Evolutionary conservation across 2,797 vertebrate genomes (phyloP).

Genomic region (Urosaurus nigricauda): DNA sequence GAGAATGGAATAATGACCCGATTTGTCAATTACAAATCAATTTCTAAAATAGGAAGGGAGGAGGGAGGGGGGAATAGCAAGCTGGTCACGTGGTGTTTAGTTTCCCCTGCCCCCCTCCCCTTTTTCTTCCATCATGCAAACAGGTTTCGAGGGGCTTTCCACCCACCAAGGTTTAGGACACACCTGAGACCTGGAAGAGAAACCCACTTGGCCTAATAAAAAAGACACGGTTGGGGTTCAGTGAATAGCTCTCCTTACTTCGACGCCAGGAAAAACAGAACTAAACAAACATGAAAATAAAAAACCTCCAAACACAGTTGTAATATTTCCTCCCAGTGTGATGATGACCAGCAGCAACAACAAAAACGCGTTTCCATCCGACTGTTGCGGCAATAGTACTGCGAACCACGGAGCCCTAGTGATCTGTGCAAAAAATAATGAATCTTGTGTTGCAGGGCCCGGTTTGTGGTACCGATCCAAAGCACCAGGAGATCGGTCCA

Average conservation of each 20-base stretch:
- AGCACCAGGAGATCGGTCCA: too few species aligned
- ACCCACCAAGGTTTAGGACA: background rate
- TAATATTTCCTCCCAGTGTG: background rate
- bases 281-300: too few species aligned
- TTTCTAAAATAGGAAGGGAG: background rate
- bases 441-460: too few species aligned
- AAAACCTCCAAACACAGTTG: background rate
- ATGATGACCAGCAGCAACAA: background rate
- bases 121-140: background rate
- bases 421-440: too few species aligned
- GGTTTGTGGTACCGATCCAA: too few species aligned
- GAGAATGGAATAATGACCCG: background rate
- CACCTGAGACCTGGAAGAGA: background rate
- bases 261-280: background rate
- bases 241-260: background rate
- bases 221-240: background rate
- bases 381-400: too few species aligned
- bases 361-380: background rate
- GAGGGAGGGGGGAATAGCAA: background rate
- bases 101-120: background rate
- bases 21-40: background rate
- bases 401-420: too few species aligned
- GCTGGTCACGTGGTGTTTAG: background rate
- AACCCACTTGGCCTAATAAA: background rate
- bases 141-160: background rate